Percentiles rank a stretch among this genome's conserved stretches.
Conservation (phyloP, 2,113 vertebrate species). For the Cranoglanis bouderius region DNA sequence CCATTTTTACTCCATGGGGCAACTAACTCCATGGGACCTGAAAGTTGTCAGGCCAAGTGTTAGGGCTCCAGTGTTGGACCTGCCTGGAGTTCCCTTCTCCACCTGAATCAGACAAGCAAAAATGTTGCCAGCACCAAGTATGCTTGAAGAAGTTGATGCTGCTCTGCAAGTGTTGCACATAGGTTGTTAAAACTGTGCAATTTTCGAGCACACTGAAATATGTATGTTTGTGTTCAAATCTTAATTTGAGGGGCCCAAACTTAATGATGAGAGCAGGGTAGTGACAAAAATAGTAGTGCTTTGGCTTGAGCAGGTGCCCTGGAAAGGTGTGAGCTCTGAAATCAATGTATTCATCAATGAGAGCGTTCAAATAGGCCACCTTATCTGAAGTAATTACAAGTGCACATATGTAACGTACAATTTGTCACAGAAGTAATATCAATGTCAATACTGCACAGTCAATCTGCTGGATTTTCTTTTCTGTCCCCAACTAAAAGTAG, state of each 20-base stretch:
- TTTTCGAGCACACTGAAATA: neutral
- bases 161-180: conserved; percentile 17
- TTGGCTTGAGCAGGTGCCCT: conserved; percentile 19
- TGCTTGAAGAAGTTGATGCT: neutral
- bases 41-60: conserved; percentile 25
- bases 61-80: conserved; percentile 6
- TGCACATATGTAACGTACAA: neutral
- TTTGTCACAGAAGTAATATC: conserved; percentile 15
- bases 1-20: conserved; percentile 27
- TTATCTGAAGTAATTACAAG: neutral
- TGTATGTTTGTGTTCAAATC: neutral
- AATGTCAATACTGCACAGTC: conserved; percentile 27
- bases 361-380: conserved; percentile 31
- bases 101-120: neutral
- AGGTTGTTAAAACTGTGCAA: neutral
- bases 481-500: conserved; percentile 21
- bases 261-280: neutral
- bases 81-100: neutral
- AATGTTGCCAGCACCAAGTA: neutral
- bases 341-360: conserved; percentile 49
- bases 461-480: conserved; percentile 1
- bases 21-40: conserved; percentile 31
- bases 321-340: conserved; percentile 28
- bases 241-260: neutral
- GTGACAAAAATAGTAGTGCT: conserved; percentile 41